Conservation (phyloP, 2,113 vertebrate species). For the Sceloporus tristichus region DNA sequence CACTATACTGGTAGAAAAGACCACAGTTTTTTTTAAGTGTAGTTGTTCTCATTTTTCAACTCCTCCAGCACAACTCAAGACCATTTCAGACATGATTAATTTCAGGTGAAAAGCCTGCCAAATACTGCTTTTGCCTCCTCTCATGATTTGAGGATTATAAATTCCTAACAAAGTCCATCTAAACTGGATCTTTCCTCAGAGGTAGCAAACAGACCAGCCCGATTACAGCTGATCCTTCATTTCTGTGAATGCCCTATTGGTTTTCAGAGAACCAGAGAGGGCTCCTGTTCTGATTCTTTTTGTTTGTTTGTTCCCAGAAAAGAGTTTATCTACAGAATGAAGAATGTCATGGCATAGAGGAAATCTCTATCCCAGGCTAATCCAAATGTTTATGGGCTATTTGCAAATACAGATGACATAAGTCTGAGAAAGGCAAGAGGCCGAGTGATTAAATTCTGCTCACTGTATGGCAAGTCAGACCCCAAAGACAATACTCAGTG, state of each 20-base stretch:
- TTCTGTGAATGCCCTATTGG: neutral
- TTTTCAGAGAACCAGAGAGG: neutral
- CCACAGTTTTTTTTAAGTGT: no score
- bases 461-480: no score
- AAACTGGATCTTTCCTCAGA: neutral
- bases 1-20: no score
- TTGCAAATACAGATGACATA: no score
- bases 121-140: slow-evolving; percentile 28
- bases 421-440: no score
- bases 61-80: neutral
- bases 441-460: no score
- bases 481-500: no score
- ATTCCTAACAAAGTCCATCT: slow-evolving; percentile 29
- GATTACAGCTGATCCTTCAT: neutral
- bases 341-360: neutral
- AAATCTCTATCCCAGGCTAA: neutral
- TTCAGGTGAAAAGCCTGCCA: slow-evolving; percentile 26
- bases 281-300: neutral
- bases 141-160: slow-evolving; percentile 45
- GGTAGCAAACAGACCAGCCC: neutral
- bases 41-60: no score
- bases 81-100: slow-evolving; percentile 21
- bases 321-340: neutral
- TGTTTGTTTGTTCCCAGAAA: slow-evolving; percentile 10
- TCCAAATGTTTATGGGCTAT: neutral